These are phyloP conservation scores for Myiotriccus ornatus DNA, from an alignment of 2,797 vertebrate species.

Conservation along the genomic window DNA sequence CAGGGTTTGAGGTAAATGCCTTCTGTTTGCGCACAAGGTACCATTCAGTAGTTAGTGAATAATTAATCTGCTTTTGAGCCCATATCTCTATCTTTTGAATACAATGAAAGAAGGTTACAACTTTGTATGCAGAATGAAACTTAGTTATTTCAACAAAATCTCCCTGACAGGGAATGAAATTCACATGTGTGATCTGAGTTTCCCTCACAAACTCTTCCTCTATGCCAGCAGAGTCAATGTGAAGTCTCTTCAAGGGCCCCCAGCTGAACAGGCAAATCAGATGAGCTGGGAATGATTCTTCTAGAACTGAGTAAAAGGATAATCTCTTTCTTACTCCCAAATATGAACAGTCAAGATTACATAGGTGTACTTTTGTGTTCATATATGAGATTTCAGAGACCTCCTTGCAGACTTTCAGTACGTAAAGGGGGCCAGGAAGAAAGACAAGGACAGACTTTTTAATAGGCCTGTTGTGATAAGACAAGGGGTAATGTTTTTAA, in stretches of 20 bases:
- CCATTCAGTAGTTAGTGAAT: background rate
- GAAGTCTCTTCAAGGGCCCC: background rate
- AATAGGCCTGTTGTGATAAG: background rate
- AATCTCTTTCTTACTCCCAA: background rate
- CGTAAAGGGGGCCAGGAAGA: background rate
- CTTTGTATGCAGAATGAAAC: background rate
- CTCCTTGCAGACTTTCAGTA: background rate
- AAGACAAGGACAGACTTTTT: background rate
- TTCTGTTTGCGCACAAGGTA: constrained; percentile 37
- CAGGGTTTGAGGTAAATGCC: constrained; percentile 32
- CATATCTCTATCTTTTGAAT: background rate
- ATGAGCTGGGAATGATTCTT: background rate
- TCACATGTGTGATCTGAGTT: background rate
- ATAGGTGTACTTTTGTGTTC: background rate
- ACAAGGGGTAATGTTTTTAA: background rate
- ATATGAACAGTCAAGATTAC: background rate
- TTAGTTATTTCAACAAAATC: background rate
- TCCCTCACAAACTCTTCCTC: background rate
- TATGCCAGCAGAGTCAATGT: background rate
- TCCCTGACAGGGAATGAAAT: background rate
- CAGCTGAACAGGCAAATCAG: background rate
- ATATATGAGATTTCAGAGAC: background rate
- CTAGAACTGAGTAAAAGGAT: background rate
- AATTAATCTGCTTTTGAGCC: constrained; percentile 2
- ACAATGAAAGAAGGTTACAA: background rate